Conservation (phyloP, 2,888 invertebrate species). For the Tenthredo scrophulariae region DNA sequence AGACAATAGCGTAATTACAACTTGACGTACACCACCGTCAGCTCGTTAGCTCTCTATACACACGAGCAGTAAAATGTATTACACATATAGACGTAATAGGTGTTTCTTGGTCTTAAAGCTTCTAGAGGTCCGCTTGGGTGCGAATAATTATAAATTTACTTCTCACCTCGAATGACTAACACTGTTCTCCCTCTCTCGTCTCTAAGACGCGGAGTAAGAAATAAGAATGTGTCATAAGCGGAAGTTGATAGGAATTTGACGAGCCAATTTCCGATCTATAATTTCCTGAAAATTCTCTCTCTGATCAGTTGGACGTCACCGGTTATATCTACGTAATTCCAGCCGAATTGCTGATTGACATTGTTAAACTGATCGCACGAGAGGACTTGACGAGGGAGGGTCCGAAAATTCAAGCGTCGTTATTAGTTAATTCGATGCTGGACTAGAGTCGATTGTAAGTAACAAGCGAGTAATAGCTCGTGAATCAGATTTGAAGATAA, state of each 20-base stretch:
- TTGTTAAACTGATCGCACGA: slow-evolving; percentile 18
- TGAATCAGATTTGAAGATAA: slow-evolving; percentile 27
- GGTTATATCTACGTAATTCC: neutral
- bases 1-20: slow-evolving; percentile 33
- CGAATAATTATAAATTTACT: slow-evolving; percentile 46
- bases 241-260: neutral
- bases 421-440: neutral
- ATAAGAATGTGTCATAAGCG: neutral
- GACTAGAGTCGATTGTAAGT: slow-evolving; percentile 24
- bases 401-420: slow-evolving; percentile 22
- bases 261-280: neutral
- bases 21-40: slow-evolving; percentile 16
- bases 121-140: slow-evolving; percentile 15
- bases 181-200: neutral
- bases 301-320: neutral
- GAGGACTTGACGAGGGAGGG: neutral
- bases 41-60: slow-evolving; percentile 30
- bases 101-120: neutral
- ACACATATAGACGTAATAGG: slow-evolving; percentile 2
- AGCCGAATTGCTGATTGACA: neutral
- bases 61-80: neutral
- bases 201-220: neutral
- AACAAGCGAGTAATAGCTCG: slow-evolving; percentile 2
- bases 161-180: slow-evolving; percentile 49
- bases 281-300: neutral